Conservation (phyloP, 2,113 vertebrate species). For the Laticauda laticaudata region DNA sequence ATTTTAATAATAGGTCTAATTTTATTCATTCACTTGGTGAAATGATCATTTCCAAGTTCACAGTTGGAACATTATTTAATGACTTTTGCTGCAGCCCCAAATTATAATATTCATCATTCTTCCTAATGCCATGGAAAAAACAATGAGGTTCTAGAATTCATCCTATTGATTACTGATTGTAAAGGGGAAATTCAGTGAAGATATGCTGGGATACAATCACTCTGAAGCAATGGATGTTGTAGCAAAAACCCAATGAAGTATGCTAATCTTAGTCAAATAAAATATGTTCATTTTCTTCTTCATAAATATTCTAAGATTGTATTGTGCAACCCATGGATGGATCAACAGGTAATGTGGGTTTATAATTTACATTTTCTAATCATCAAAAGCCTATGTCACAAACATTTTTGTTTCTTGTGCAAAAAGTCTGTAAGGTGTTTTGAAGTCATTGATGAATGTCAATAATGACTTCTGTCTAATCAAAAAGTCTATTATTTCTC, state of each 20-base stretch:
- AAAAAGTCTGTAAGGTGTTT: background rate
- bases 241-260: background rate
- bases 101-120: background rate
- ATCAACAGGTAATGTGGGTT: background rate
- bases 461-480: background rate
- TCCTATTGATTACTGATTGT: background rate
- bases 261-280: background rate
- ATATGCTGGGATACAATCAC: background rate
- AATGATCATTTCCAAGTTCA: background rate
- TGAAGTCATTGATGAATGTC: background rate
- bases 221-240: background rate
- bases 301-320: background rate
- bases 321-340: background rate
- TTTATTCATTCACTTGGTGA: background rate
- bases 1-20: background rate
- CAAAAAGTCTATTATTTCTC: background rate
- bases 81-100: background rate
- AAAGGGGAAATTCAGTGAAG: background rate
- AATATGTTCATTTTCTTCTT: background rate
- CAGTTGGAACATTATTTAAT: background rate
- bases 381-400: background rate
- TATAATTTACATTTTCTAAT: background rate
- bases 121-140: background rate
- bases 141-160: background rate
- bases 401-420: background rate